Base-by-base conservation (phyloP, 2,888 invertebrate species). In the Tigriopus californicus region DNA sequence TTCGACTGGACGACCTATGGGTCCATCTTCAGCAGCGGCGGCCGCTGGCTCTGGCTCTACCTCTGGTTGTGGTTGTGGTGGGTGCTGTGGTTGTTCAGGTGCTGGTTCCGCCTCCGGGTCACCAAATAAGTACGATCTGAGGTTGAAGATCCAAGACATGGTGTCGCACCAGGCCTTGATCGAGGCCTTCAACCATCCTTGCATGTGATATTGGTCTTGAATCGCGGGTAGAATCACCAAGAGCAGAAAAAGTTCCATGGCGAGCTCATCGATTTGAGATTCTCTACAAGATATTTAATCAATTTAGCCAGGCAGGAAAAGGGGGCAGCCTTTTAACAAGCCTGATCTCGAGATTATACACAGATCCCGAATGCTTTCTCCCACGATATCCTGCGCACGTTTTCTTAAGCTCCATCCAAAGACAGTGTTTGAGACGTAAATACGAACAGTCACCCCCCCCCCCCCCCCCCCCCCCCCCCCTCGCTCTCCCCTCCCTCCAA, bases 201-300 rank as follows among this genome's bases (percentile, higher is more conserved):
- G 78, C 6, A 94, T 94, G 70, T 97, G 94, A 0, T 90, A 88
- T 72, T 98, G 95, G 68, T 98, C 97, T 61, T 98, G 75, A 46
- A 98, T 75, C 0, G 95, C 94, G 0, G 97, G 98, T 59, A 98
- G 76, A 56, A 98, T 89, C 41, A 97, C 88, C 77, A 94, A 94
- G 49, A 94, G 74, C 15, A 94, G 73, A 42, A 97, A 74, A 58
- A 98, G 73, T 69, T 98, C 97, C 67, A 98, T 73, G 18, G 94
- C 94, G 10, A 97, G 74, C 71, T 97, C 97, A 71, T 89, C 92
- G 20, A 94, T 85, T 25, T 24, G 57, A 20, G 46, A 18, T 20
- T 56, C 46, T 12, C 44, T 60, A 12, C 44, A 60, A 48, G 15
- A 22, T 18, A n/a, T n/a, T n/a, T n/a, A n/a, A n/a, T n/a, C n/a